Conservation (phyloP, 2,113 vertebrate species). For the Puffinus mauretanicus region DNA sequence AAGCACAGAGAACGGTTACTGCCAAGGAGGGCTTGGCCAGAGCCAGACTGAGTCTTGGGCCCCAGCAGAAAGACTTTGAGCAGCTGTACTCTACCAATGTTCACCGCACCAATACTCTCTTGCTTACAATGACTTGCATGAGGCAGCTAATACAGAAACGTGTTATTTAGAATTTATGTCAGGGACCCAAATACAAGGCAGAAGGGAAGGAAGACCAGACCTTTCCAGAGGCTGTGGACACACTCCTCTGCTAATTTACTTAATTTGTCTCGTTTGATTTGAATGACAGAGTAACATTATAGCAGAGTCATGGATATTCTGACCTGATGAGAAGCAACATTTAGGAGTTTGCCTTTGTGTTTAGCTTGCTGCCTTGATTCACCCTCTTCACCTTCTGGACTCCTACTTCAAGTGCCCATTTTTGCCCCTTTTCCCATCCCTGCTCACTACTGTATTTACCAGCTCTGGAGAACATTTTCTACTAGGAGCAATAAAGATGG, state of each 20-base stretch:
- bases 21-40: too few relatives aligned
- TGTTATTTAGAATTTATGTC: not conserved
- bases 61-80: not conserved
- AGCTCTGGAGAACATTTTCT: not conserved
- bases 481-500: not conserved
- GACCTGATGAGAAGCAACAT: not conserved
- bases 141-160: fast-evolving
- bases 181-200: not conserved
- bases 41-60: not conserved
- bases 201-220: not conserved
- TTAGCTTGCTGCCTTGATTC: not conserved
- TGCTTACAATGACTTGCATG: not conserved
- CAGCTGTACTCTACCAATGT: not conserved
- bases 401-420: not conserved
- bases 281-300: not conserved
- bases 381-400: not conserved
- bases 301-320: not conserved
- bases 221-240: not conserved
- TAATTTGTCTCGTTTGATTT: not conserved
- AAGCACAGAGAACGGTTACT: not conserved
- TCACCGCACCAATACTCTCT: not conserved
- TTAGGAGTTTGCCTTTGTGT: not conserved
- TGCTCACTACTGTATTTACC: not conserved
- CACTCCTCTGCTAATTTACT: not conserved
- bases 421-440: not conserved